Conservation (phyloP, 2,113 vertebrate genomes). For the Physeter macrocephalus region DNA sequence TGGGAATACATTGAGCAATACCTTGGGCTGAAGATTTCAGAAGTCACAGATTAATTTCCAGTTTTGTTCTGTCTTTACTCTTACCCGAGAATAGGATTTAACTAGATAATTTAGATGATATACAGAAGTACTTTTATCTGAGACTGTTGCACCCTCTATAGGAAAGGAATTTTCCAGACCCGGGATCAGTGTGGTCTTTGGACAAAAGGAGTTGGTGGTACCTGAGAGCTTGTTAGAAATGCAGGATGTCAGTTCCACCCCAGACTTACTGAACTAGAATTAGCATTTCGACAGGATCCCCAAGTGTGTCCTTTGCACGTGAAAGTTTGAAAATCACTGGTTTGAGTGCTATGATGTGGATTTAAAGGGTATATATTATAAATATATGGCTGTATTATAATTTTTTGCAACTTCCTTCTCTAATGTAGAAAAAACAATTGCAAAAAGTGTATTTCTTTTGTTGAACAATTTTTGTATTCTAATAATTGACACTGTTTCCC, state of each 20-base stretch:
- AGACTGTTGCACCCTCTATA: neutral
- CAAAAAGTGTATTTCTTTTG: neutral
- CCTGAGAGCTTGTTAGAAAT: neutral
- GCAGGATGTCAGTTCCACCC: neutral
- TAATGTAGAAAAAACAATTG: neutral
- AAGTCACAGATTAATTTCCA: neutral
- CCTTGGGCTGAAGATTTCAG: neutral
- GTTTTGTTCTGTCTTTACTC: neutral
- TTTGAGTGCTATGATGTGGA: neutral
- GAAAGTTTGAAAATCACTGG: neutral
- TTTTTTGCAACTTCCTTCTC: neutral
- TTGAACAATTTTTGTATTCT: neutral
- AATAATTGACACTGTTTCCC: neutral
- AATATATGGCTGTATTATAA: neutral
- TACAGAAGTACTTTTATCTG: neutral
- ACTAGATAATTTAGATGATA: no score
- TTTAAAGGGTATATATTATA: neutral
- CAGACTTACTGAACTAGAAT: neutral
- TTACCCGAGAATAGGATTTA: neutral
- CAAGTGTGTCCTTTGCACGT: neutral
- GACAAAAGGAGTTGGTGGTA: neutral
- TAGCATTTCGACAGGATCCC: neutral
- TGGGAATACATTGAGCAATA: neutral
- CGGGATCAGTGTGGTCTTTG: neutral
- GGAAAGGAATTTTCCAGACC: neutral